phyloP scores from a whole-genome alignment of 2,113 vertebrate genomes.

The Ameiurus melas region DNA sequence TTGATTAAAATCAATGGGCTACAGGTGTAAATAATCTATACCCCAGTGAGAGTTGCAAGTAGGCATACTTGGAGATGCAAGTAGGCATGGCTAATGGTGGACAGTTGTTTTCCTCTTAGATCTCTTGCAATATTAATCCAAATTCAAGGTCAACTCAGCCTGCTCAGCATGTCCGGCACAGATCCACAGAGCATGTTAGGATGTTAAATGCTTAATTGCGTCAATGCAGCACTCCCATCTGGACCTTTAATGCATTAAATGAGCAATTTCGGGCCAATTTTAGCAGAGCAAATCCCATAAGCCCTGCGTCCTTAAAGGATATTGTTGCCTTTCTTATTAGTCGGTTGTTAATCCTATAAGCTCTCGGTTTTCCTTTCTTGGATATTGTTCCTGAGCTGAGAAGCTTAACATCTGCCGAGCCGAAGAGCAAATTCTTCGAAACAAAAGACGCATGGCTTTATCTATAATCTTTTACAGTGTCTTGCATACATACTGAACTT shows the following conservation, averaged over 20 bases:
- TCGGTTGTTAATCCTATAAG: constrained; percentile 6
- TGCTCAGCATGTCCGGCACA: neutral
- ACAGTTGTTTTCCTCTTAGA: too few relatives aligned
- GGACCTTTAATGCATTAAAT: neutral
- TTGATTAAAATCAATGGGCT: neutral
- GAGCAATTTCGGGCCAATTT: neutral
- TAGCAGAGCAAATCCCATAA: neutral
- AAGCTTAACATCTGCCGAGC: neutral
- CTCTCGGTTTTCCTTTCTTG: neutral
- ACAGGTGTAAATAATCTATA: neutral
- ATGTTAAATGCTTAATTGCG: neutral
- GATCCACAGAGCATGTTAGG: neutral
- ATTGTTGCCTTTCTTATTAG: neutral
- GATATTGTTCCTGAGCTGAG: neutral
- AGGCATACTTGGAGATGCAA: neutral
- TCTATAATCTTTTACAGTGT: neutral
- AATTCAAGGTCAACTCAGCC: neutral
- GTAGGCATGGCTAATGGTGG: neutral
- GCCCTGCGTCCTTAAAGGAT: neutral
- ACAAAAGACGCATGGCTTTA: neutral
- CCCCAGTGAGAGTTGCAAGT: neutral
- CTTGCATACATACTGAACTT: neutral
- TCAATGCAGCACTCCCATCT: neutral
- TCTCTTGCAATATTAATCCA: neutral
- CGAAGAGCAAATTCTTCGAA: neutral